Percentiles rank a stretch among this genome's conserved stretches.
Conservation (phyloP, 2,113 vertebrate species). For the Sus scrofa region DNA sequence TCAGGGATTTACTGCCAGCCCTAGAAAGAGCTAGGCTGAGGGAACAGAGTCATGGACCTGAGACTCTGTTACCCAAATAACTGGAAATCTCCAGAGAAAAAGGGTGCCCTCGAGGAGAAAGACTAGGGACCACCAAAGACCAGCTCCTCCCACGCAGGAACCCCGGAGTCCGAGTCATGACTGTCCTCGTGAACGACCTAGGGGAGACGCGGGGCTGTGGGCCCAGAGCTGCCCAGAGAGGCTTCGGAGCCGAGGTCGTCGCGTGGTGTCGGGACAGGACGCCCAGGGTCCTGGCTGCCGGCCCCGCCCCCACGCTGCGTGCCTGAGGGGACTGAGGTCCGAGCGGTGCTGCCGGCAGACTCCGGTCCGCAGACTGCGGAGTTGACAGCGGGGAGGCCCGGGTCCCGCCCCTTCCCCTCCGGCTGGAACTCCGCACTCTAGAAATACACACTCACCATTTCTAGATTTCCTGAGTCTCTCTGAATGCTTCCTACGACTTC, state of each 20-base stretch:
- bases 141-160: background rate
- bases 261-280: background rate
- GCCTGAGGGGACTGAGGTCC: background rate
- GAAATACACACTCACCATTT: background rate
- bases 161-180: background rate
- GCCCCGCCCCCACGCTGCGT: too few relatives aligned
- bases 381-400: background rate
- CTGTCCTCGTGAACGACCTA: background rate
- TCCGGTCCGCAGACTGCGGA: background rate
- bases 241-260: background rate
- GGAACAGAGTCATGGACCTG: background rate
- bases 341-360: background rate
- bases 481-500: too few relatives aligned
- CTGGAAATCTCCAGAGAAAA: background rate
- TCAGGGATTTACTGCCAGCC: background rate
- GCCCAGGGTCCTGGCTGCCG: fast-evolving
- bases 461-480: background rate
- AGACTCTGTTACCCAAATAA: background rate
- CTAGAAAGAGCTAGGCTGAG: background rate
- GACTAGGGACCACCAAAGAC: background rate
- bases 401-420: background rate
- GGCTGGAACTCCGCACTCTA: background rate
- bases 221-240: background rate
- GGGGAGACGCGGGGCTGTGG: background rate
- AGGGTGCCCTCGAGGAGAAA: background rate